These are phyloP conservation scores for Cylindroiulus punctatus DNA, from an alignment of 2,888 invertebrate genomes.

Conservation along the genomic window DNA sequence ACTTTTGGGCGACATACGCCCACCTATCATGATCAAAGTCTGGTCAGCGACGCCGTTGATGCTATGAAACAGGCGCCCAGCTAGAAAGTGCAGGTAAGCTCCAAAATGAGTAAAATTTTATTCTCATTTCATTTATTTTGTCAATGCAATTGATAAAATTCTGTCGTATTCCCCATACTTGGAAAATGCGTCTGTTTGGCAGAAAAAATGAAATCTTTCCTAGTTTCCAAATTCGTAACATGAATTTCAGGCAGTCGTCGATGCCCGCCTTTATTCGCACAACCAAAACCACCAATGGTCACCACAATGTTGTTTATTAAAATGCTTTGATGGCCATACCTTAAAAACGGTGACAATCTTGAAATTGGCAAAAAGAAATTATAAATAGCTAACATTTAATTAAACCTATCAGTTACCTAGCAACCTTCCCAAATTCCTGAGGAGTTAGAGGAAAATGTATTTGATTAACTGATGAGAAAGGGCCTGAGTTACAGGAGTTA, in stretches of 20 bases:
- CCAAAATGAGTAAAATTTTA: background rate
- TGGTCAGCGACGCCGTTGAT: slow-evolving; percentile 60
- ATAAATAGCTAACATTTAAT: background rate
- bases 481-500: background rate
- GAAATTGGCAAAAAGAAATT: background rate
- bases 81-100: slow-evolving; percentile 36
- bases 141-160: background rate
- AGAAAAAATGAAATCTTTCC: background rate
- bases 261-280: slow-evolving; percentile 54
- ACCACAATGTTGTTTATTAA: slow-evolving; percentile 52
- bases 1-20: slow-evolving; percentile 65
- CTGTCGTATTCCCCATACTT: background rate
- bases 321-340: slow-evolving; percentile 54
- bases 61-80: slow-evolving; percentile 60
- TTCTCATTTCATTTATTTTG: background rate
- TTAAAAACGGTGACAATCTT: background rate
- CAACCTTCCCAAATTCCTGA: background rate
- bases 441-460: background rate
- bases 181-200: background rate
- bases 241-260: slow-evolving; percentile 16
- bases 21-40: slow-evolving; percentile 64
- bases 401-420: background rate
- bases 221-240: background rate
- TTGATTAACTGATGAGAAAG: background rate
- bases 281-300: slow-evolving; percentile 60